These are phyloP conservation scores for Papilio elwesi DNA, from an alignment of 2,888 invertebrate genomes.

Conservation along the genomic window DNA sequence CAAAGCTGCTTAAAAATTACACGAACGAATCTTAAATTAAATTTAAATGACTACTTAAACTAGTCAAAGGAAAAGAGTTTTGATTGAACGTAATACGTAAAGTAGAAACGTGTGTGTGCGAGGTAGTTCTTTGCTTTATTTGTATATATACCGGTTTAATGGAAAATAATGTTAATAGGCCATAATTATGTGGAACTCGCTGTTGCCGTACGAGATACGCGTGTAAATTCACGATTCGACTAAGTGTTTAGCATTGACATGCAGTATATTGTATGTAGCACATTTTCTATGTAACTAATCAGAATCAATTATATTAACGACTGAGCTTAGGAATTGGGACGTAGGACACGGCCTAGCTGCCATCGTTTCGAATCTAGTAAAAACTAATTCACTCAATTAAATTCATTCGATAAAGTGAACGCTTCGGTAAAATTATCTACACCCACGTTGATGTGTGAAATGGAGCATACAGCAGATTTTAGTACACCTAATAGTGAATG, in stretches of 20 bases:
- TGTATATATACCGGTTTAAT: conserved; percentile 53
- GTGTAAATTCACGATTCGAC: conserved; percentile 40
- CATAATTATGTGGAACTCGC: conserved; percentile 59
- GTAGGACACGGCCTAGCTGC: not conserved
- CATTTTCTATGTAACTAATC: conserved; percentile 5
- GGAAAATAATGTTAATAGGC: conserved; percentile 62
- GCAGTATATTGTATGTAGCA: not conserved
- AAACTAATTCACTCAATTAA: conserved; percentile 10
- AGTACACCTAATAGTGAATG: not conserved
- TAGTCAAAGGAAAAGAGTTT: not conserved
- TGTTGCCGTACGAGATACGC: conserved; percentile 55
- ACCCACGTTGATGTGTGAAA: conserved; percentile 2
- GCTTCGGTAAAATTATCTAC: not conserved
- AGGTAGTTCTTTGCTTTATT: not conserved
- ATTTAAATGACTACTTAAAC: no score
- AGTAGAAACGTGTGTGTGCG: not conserved
- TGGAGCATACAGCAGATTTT: not conserved
- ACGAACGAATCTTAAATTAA: no score
- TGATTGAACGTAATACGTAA: conserved; percentile 32
- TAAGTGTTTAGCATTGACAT: conserved; percentile 24
- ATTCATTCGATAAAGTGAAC: not conserved
- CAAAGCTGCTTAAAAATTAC: no score
- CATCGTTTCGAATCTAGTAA: conserved; percentile 8
- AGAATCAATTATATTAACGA: conserved; percentile 4
- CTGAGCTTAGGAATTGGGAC: not conserved